Evolutionary conservation across 2,888 invertebrate species (phyloP), one percentile per base, ranked within the genome.

Genomic region (Scaptomyza flava): DNA sequence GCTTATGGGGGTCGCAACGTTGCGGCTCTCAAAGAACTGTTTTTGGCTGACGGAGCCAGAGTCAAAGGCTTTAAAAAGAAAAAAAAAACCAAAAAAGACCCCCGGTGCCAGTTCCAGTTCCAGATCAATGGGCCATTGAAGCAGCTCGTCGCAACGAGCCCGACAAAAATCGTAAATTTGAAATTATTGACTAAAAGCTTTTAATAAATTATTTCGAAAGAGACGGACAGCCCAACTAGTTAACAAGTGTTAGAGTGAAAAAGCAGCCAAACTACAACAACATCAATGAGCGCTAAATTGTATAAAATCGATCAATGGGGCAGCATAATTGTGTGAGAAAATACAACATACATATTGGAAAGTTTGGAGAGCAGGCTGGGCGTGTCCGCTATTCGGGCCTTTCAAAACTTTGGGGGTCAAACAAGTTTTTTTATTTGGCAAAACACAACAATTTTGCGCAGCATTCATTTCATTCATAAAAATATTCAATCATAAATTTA

Each of bases 161-260:
- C 76, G 69, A 66, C 69, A 70, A 81, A 82, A 82, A 86, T 85
- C 83, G 81, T 89, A 82, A 87, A 89, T 84, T 82, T 66, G 73
- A 84, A 84, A 87, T 86, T 89, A 84, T 89, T 89, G 84, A 86
- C 84, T 85, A 88, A 89, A 85, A 89, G 89, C 87, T 88, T 84
- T 85, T 88, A 77, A 88, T 86, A 84, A 89, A 85, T 85, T 82
- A 88, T 68, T 68, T 79, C 59, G 84, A 70, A 58, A 66, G 61
- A 66, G 63, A 64, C 50, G 62, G 63, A 62, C 50, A 63, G 48
- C 33, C 27, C 38, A 31, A 31, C 20, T 27, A 23, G 14, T 11
- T 27, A 60, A 11, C 17, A 30, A 51, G 34, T 38, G 30, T 11
- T 30, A 34, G 52, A 52, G 41, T 8, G 59, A 46, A 36, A 34